These are phyloP conservation scores for Austrolebias charrua DNA, from an alignment of 2,797 vertebrate genomes.

Conservation along the genomic window DNA sequence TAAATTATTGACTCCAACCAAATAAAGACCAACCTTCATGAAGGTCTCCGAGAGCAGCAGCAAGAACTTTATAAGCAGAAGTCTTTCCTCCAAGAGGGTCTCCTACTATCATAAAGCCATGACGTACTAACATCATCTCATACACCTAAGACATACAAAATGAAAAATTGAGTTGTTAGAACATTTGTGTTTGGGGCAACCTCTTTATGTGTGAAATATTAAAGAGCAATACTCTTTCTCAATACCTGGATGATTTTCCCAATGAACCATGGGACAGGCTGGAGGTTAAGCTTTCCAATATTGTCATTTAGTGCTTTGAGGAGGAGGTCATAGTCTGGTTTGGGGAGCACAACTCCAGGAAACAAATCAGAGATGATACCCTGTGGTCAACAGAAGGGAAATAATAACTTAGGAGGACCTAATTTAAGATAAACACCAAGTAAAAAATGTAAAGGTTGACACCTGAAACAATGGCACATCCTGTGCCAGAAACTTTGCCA, in stretches of 20 bases:
- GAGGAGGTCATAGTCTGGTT: constrained; percentile 88
- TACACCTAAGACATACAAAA: constrained; percentile 81
- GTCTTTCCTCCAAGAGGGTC: constrained; percentile 91
- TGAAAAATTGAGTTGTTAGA: constrained; percentile 5
- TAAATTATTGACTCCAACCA: no score
- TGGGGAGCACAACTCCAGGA: constrained; percentile 89
- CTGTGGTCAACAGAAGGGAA: constrained; percentile 64
- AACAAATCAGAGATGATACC: constrained; percentile 96
- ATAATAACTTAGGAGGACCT: not conserved
- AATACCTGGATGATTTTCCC: constrained; percentile 93
- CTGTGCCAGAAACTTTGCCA: constrained; percentile 93
- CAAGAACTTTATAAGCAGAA: constrained; percentile 87
- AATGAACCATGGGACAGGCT: constrained; percentile 92
- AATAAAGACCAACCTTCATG: constrained; percentile 71
- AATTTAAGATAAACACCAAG: not conserved
- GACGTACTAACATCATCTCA: constrained; percentile 95
- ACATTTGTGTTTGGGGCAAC: not conserved
- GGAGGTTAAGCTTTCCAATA: constrained; percentile 84
- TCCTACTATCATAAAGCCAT: constrained; percentile 95
- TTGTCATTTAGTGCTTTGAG: constrained; percentile 84
- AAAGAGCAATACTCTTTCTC: not conserved
- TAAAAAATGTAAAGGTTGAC: constrained; percentile 9
- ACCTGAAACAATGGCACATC: constrained; percentile 95
- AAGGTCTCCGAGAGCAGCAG: constrained; percentile 85
- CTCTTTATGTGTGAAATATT: not conserved